A percentile compares a stretch with the other conserved stretches of the same genome.
These are phyloP conservation scores for Coleophora deauratella DNA, from an alignment of 2,888 invertebrate genomes.

Conservation along the genomic window DNA sequence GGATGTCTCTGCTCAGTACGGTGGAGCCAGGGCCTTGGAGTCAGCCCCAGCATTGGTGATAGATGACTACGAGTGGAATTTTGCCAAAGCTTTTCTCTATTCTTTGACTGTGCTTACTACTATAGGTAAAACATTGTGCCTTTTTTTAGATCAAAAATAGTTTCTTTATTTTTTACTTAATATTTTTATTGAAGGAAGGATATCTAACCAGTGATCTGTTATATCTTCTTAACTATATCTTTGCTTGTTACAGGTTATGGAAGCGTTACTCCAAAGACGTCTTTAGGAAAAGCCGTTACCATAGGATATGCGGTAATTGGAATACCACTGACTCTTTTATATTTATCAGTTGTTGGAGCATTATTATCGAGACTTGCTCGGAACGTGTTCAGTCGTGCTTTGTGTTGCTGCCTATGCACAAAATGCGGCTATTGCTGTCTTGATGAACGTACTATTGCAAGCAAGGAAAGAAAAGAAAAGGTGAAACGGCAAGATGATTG, in stretches of 20 bases:
- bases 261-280: slow-evolving; percentile 91
- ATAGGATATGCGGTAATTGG: slow-evolving; percentile 90
- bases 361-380: slow-evolving; percentile 87
- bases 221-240: too few relatives aligned
- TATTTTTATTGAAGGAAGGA: too few relatives aligned
- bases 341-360: slow-evolving; percentile 89
- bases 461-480: slow-evolving; percentile 85
- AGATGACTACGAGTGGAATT: slow-evolving; percentile 87
- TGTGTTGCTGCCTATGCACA: slow-evolving; percentile 91
- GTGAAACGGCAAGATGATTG: slow-evolving; percentile 81
- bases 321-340: slow-evolving; percentile 90
- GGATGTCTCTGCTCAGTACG: slow-evolving; percentile 78
- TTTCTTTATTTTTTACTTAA: too few relatives aligned
- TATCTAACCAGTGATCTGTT: too few relatives aligned
- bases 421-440: slow-evolving; percentile 92
- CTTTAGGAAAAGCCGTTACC: slow-evolving; percentile 94
- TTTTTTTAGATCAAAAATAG: too few relatives aligned
- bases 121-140: slow-evolving; percentile 76
- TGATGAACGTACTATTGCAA: slow-evolving; percentile 87
- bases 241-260: slow-evolving; percentile 84
- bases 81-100: slow-evolving; percentile 93
- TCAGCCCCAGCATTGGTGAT: slow-evolving; percentile 53
- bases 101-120: slow-evolving; percentile 95
- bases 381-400: slow-evolving; percentile 85
- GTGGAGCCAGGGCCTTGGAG: slow-evolving; percentile 58